Base-by-base conservation (phyloP, 1,140 invertebrate species). In the Nasonia longicornis region DNA sequence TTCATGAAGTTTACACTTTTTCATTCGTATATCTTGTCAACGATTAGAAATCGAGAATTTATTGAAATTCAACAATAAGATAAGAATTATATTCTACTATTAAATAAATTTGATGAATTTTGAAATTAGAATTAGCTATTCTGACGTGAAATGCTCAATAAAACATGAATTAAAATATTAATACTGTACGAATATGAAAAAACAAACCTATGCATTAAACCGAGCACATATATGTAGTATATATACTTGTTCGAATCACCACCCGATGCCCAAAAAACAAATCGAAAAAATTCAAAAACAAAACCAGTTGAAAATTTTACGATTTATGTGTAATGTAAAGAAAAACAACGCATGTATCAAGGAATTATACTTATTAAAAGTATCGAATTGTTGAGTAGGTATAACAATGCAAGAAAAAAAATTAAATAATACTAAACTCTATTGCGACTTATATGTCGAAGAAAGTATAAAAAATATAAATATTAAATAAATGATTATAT, bases 381-480 rank as follows among this genome's bases (percentile, higher is more conserved):
- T 78, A 78, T 78, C 16, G 45, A 78, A 78, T 73, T 82, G 75
- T 82, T 82, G 31, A 78, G 45, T 73, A 74, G 71, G 64, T 72
- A 72, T 31, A 77, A 45, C 16, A 66, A 38, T 20, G n/a, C n/a
- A 77, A 26, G 12, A 64, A 38, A 66, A 67, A 72, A 42, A 71
- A 22, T 42, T n/a, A 73, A 70, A 52, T 52, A 69, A 63, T 38
- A 77, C 35, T 69, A 69, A 81, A 81, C 12, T 11, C 42, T 71
- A 76, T 70, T 77, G 66, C 69, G 70, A 77, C 70, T 22, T 82
- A 29, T 58, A 72, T 45, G 76, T 77, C 80, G 10, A 81, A 81
- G 80, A 81, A 81, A 78, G 76, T 82, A 79, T 82, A 79, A 82
- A 78, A 35, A 78, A 78, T 58, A 79, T 67, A 69, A 58, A 29